Base-by-base conservation (phyloP, 2,113 vertebrate species). In the Cavia porcellus region DNA sequence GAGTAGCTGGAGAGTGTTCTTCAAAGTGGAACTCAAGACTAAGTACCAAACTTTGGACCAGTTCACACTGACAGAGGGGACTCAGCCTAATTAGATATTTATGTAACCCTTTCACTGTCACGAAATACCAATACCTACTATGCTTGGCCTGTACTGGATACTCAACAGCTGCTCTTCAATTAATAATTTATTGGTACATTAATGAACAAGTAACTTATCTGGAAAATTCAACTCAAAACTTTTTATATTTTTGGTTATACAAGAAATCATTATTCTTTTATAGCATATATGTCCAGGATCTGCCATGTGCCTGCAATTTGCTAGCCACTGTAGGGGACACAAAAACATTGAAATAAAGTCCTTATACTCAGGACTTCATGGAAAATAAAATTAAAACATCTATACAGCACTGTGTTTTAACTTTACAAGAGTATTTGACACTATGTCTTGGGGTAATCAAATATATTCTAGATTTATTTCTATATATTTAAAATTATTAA, bases 181-280 rank as follows among this genome's bases (percentile, higher is more conserved):
- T 68, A 79, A 74, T 59, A 42, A 72, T 85, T 47, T 79, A 86
- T 62, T 61, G 74, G 42, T 61, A 59, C 6, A 38, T 59, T 75
- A 80, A 90, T 74, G 5, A 52, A 94, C 81, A 32, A 90, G 24
- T 80, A 81, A 74, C 9, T 85, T 87, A 81, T 68, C 57, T 81
- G 35, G 93, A 96, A 95, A 94, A 30, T 61, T 92, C 10, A 47
- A 68, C 13, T 57, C 38, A 77, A 95, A 92, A 42, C n/a, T 7
- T 32, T 80, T 79, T 79, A 35, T 61, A 30, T 24, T 88, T 77
- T 77, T 86, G 8, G 6, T 64, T 55, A 88, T 5, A 90, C 6
- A 66, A 72, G 28, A 91, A 86, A 57, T 25, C 30, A 50, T 86
- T 92, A 82, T 87, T 90, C 59, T 89, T 96, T 86, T 47, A 82